phyloP scores from a whole-genome alignment of 35 echinoderm and acorn worm genomes.

The Eucidaris tribuloides region DNA sequence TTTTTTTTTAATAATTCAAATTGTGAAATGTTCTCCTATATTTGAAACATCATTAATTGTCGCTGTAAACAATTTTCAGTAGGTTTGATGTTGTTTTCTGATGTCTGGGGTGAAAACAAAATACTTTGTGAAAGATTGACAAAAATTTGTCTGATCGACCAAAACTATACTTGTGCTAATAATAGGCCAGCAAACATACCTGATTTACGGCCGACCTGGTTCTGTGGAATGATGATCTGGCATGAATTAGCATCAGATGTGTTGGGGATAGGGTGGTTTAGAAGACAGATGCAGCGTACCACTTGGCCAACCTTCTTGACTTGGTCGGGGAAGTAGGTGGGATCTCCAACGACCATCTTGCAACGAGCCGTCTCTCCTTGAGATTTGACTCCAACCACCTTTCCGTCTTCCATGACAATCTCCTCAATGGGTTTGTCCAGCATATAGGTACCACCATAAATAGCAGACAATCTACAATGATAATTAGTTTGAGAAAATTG shows the following conservation, averaged over 20 bases:
- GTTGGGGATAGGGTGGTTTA: slow-evolving; percentile 68
- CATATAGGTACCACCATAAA: slow-evolving; percentile 99
- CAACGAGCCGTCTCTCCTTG: slow-evolving; percentile 68
- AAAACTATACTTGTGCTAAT: too few relatives aligned
- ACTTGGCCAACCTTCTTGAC: slow-evolving; percentile 78
- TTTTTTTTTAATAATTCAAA: too few relatives aligned
- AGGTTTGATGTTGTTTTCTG: too few relatives aligned
- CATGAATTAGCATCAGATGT: slow-evolving; percentile 13
- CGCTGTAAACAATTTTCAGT: too few relatives aligned
- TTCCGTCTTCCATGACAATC: slow-evolving; percentile 52
- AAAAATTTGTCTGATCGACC: too few relatives aligned
- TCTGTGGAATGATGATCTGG: slow-evolving; percentile 96
- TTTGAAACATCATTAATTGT: too few relatives aligned
- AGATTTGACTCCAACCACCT: slow-evolving; percentile 74
- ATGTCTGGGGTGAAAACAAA: too few relatives aligned
- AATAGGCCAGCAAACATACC: slow-evolving; percentile 71
- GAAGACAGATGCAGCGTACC: slow-evolving; percentile 82
- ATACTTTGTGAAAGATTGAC: too few relatives aligned
- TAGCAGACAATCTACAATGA: slow-evolving; percentile 80
- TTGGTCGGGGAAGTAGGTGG: slow-evolving; percentile 87
- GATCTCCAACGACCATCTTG: slow-evolving; percentile 81
- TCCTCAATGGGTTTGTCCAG: slow-evolving; percentile 91
- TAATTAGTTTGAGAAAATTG: too few relatives aligned
- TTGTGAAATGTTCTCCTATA: too few relatives aligned
- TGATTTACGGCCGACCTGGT: slow-evolving; percentile 77